Evolutionary conservation across 2,888 invertebrate genomes (phyloP), one percentile per base, ranked within the genome.

Genomic region (Yponomeuta cagnagella): DNA sequence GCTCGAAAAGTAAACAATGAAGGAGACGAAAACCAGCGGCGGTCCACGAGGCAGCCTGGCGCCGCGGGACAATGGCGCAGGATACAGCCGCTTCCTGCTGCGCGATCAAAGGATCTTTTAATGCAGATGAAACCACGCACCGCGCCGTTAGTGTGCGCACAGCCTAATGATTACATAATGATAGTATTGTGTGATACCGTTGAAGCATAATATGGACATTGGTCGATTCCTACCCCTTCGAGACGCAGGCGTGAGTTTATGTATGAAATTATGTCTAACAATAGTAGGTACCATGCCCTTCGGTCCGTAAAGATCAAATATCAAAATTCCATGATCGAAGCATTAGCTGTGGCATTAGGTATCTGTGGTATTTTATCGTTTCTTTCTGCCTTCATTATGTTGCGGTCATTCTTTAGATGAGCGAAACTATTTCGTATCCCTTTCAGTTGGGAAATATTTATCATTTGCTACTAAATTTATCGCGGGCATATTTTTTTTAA

Each of bases 1-100:
- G 33, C 67, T 64, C 37, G 63, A 77, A 85, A 90, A 89, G 89
- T 89, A 89, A 89, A 89, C 90, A 90, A 90, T 90, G 87, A 90
- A 85, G 87, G 85, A 84, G 84, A 90, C 90, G 88, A 83, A 79
- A 58, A 58, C 52, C 6, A 15, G 12, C 52, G 74, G 76, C 86
- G 86, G 84, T 80, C 82, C 82, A 80, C 72, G 73, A 76, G 43
- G 52, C 75, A 76, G 37, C 74, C 76, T 75, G 78, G 76, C 78
- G 79, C 74, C 78, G 74, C 71, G 73, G 80, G 82, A 90, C 89
- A 88, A 86, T 83, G 77, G 80, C 73, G 70, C 83, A 85, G 86
- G 87, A 87, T 81, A 83, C 83, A 74, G 78, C 75, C 82, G 82
- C 85, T 88, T 89, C 90, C 91, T 82, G 80, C 72, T 73, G 73